Base-by-base conservation (phyloP, 2,888 invertebrate species). In the Cerastoderma edule region DNA sequence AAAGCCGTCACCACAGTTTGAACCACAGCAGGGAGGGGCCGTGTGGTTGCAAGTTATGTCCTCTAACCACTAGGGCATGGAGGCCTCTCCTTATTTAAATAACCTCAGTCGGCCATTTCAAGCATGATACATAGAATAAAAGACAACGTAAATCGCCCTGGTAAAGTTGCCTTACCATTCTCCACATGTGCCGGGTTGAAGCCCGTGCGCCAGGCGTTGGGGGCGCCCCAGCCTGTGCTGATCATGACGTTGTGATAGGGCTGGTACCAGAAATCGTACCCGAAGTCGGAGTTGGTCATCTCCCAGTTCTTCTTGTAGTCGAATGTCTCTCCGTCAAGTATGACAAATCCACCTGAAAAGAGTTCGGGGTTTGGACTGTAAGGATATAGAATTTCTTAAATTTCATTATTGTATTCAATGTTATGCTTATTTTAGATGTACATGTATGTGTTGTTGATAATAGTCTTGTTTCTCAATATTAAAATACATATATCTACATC, bases 211-310 rank as follows among this genome's bases (percentile, higher is more conserved):
- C 97, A 97, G 65, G 95, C 94, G 78, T 95, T 96, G 0, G 99
- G 99, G 0, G 95, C 95, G 0, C 97, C 98, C 98, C 98, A 99
- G 94, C 98, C 98, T 0, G 96, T 95, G 19, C 98, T 95, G 28
- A 98, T 94, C 95, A 99, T 96, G 0, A 97, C 95, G 93, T 99
- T 97, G 88, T 96, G 96, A 87, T 96, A 95, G 0, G 99, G 99
- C 91, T 99, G 98, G 92, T 99, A 99, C 99, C 99, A 99, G 92
- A 97, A 99, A 92, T 99, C 99, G 92, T 99, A 99, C 5, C 97
- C 97, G 86, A 96, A 91, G 16, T 86, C 80, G 0, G 84, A 50
- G 3, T 69, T 64, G 3, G 77, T 82, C 1, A 77, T 83, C 57
- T 91, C 90, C 94, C 94, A 94, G 70, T 85, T 91, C 2, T 90